A percentile compares a stretch with the other conserved stretches of the same genome.
Conservation (phyloP, 1,140 invertebrate genomes). For the Tetragonula clypearis region DNA sequence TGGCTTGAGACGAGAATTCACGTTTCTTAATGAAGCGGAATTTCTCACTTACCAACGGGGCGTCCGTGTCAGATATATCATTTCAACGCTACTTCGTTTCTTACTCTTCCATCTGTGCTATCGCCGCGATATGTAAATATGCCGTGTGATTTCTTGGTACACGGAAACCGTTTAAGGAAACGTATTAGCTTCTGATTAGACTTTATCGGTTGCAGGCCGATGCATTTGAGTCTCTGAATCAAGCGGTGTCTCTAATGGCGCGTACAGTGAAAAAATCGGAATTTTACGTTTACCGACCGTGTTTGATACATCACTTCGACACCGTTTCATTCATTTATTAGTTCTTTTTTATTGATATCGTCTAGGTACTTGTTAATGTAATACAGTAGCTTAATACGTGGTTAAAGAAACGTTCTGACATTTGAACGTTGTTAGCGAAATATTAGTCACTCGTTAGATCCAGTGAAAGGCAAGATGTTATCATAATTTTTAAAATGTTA, state of each 20-base stretch:
- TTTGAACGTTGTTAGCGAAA: too few species aligned
- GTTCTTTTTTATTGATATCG: too few species aligned
- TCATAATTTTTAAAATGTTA: too few species aligned
- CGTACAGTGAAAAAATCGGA: background rate
- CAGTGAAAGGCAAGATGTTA: too few species aligned
- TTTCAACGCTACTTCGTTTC: background rate
- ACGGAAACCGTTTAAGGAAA: background rate
- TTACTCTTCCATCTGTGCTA: background rate
- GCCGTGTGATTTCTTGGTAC: background rate
- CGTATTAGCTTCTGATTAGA: background rate
- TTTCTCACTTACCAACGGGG: background rate
- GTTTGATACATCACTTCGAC: background rate
- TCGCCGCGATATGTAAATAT: background rate
- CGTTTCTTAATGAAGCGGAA: background rate
- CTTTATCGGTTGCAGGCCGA: background rate
- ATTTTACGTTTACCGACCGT: background rate
- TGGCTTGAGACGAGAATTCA: background rate
- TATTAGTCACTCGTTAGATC: too few species aligned
- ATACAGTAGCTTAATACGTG: too few species aligned
- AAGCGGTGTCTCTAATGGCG: background rate
- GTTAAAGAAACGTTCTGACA: too few species aligned
- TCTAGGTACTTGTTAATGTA: too few species aligned
- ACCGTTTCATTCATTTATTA: too few species aligned
- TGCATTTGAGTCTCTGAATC: background rate
- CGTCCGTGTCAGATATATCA: background rate